phyloP scores from a whole-genome alignment of 2,113 vertebrate species.

The Dryoscopus gambensis region DNA sequence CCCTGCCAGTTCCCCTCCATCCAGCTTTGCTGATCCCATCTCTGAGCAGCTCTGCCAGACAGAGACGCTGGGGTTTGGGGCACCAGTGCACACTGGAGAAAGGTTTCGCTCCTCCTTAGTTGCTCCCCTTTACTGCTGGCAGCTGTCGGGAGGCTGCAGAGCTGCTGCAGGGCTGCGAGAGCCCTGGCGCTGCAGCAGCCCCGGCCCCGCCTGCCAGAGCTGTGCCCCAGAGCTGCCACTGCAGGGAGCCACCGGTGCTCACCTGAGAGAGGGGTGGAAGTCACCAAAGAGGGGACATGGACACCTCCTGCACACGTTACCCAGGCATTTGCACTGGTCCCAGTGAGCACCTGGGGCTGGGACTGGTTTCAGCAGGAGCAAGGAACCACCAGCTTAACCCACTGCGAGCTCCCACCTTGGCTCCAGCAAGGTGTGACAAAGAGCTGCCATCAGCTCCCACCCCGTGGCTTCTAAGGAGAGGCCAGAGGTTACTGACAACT shows the following conservation, averaged over 20 bases:
- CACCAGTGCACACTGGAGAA: neutral
- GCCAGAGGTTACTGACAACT: neutral
- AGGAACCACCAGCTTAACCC: neutral
- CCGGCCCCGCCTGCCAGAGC: neutral
- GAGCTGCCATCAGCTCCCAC: neutral
- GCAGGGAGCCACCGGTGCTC: neutral
- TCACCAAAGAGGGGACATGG: neutral
- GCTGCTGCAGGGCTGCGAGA: neutral
- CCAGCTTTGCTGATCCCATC: neutral
- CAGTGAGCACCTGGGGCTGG: neutral
- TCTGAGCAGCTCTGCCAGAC: neutral
- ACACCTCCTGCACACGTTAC: accelerated
- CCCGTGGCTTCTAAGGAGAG: neutral
- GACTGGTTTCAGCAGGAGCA: neutral
- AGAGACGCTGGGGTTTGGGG: neutral
- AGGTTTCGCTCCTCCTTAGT: neutral
- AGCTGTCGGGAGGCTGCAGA: neutral
- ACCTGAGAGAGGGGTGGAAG: neutral
- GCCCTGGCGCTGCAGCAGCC: neutral
- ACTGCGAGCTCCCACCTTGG: neutral
- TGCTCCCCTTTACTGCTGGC: neutral
- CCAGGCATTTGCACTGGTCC: neutral
- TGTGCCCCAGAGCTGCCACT: accelerated
- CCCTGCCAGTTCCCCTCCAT: neutral
- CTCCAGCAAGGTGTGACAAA: neutral